Evolutionary conservation across 1,140 invertebrate genomes (phyloP).

Genomic region (Scaptomyza montana): DNA sequence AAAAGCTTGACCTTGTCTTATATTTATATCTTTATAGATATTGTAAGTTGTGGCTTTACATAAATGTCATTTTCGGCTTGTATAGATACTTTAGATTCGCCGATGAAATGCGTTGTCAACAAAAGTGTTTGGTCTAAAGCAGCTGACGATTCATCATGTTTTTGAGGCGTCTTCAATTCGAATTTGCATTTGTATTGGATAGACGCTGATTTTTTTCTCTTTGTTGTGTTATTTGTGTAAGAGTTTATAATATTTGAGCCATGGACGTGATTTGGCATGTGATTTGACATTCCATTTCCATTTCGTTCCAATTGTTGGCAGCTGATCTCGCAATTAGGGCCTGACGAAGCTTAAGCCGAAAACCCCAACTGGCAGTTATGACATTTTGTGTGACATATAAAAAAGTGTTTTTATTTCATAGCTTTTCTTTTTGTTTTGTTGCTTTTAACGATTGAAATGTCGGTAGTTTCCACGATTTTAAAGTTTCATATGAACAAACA

Average conservation of each 20-base stretch:
- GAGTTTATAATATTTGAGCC: slow-evolving; percentile 52
- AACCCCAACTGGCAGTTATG: slow-evolving; percentile 65
- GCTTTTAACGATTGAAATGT: slow-evolving; percentile 62
- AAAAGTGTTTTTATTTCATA: slow-evolving; percentile 22
- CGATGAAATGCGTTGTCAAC: slow-evolving; percentile 48
- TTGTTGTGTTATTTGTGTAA: slow-evolving; percentile 65
- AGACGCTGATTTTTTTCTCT: slow-evolving; percentile 8
- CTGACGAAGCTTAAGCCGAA: slow-evolving; percentile 33
- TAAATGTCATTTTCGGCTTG: slow-evolving; percentile 47
- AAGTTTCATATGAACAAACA: neutral
- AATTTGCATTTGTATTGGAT: slow-evolving; percentile 50
- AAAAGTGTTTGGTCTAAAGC: slow-evolving; percentile 64
- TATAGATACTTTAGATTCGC: slow-evolving; percentile 16
- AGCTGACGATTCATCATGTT: slow-evolving; percentile 63
- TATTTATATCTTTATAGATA: slow-evolving; percentile 16
- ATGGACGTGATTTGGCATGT: slow-evolving; percentile 27
- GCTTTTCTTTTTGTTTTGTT: slow-evolving; percentile 16
- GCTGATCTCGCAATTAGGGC: slow-evolving; percentile 52
- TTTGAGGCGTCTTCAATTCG: slow-evolving; percentile 39
- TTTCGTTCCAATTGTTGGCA: slow-evolving; percentile 50
- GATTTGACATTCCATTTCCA: slow-evolving; percentile 53
- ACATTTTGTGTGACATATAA: slow-evolving; percentile 73
- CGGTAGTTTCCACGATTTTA: slow-evolving; percentile 42
- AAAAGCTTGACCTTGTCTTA: slow-evolving; percentile 66
- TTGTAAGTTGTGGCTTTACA: slow-evolving; percentile 63